A percentile compares a stretch with the other conserved stretches of the same genome.
phyloP scores from a whole-genome alignment of 2,797 vertebrate genomes.

The Lycodopsis pacificus region DNA sequence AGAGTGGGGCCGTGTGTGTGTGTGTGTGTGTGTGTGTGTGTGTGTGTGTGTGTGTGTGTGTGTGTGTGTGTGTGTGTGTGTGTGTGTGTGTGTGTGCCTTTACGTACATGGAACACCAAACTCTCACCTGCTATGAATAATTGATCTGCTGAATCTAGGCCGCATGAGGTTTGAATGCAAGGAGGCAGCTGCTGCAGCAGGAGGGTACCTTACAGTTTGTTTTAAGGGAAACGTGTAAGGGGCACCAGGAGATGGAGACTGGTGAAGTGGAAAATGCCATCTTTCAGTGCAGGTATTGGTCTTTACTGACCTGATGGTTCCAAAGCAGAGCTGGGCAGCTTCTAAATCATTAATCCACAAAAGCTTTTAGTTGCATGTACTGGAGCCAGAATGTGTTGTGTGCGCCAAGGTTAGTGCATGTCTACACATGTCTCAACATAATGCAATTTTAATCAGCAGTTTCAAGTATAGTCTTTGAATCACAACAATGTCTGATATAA shows the following conservation, averaged over 20 bases:
- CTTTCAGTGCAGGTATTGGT: constrained; percentile 33
- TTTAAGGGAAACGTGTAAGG: constrained; percentile 55
- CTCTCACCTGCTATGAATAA: constrained; percentile 85
- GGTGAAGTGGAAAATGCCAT: constrained; percentile 56
- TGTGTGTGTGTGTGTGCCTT: constrained; percentile 22
- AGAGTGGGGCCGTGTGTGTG: constrained; percentile 4
- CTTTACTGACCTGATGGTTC: constrained; percentile 55
- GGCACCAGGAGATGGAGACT: constrained; percentile 23
- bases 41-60: neutral
- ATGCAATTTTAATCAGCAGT: constrained; percentile 48
- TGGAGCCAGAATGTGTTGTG: constrained; percentile 8
- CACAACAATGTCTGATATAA: constrained; percentile 1
- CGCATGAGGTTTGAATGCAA: constrained; percentile 80
- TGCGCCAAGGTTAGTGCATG: constrained; percentile 27
- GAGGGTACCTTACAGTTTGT: constrained; percentile 60
- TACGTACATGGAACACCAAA: constrained; percentile 64
- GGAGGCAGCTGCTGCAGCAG: constrained; percentile 70
- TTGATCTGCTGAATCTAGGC: constrained; percentile 84
- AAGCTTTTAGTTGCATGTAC: constrained; percentile 61
- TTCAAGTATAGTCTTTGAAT: constrained; percentile 7
- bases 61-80: constrained; percentile 20
- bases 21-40: neutral
- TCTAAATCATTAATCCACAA: constrained; percentile 75
- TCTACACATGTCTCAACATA: constrained; percentile 42
- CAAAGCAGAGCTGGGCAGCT: constrained; percentile 30